Evolutionary conservation across 2,113 vertebrate genomes (phyloP), one percentile per base, ranked within the genome.

Genomic region (Stegastes partitus): DNA sequence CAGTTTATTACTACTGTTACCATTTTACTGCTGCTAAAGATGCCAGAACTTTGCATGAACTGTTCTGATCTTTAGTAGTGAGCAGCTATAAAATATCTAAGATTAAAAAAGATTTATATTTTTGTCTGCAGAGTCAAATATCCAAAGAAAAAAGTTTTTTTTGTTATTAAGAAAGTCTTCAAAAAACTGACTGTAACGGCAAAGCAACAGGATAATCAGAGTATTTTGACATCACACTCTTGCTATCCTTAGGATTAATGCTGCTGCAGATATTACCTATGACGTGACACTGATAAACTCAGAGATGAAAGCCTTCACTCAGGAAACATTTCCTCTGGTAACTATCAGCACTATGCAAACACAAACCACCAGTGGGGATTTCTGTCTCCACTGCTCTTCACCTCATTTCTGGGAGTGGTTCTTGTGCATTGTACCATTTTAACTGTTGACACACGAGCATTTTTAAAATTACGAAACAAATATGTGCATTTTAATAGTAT

Each of bases 211-310:
- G 21, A 53, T n/a, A 37, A 28, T n/a, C n/a, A n/a, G n/a, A 42
- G 37, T 23, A 23, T n/a, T 51, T 44, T 9, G 47, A 12, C 3
- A 0, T 26, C 4, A 31, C 9, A 7, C 59, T 44, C 3, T 37
- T 57, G 63, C 42, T 55, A 68, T 58, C 22, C 42, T 34, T 34
- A 19, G 25, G 18, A 31, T 57, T 21, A 80, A 63, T 18, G 28
- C 26, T 44, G 16, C 19, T 37, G 34, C 50, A 68, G 56, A 15
- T 5, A 37, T 50, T 42, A 47, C 49, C 23, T 39, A 14, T 16
- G 31, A 9, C 11, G 39, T 19, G 25, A 23, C 45, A 49, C n/a
- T 23, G 34, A 23, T 8, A 49, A 39, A 42, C 37, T 77, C 26
- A 25, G 21, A 25, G 63, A 62, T 42, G 1, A 31, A 62, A 44